These are phyloP conservation scores for Danionella cerebrum DNA, from an alignment of 2,113 vertebrate genomes.

Conservation along the genomic window DNA sequence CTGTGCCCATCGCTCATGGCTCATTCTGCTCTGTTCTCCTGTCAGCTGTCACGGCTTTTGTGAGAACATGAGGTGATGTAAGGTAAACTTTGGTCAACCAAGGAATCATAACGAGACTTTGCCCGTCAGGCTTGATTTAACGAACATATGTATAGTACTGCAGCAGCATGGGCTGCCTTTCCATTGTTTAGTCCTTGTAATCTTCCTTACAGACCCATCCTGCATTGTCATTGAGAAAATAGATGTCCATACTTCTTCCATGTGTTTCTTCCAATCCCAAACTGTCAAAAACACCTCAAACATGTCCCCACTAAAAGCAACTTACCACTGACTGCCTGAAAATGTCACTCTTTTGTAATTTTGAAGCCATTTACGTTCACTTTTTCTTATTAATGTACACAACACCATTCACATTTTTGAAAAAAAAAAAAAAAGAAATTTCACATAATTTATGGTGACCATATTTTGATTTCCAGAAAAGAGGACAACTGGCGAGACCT, in stretches of 20 bases:
- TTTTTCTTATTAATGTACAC: too few relatives aligned
- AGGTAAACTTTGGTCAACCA: constrained; percentile 36
- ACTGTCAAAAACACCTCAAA: constrained; percentile 14
- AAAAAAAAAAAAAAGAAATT: too few relatives aligned
- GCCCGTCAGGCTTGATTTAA: constrained; percentile 36
- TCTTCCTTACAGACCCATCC: neutral
- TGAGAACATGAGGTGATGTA: constrained; percentile 28
- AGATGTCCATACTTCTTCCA: constrained; percentile 18
- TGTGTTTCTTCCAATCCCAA: constrained; percentile 11
- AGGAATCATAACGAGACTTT: constrained; percentile 30
- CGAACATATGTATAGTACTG: neutral
- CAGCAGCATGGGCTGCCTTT: neutral
- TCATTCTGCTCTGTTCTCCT: constrained; percentile 25
- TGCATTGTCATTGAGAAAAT: neutral
- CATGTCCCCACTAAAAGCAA: constrained; percentile 14
- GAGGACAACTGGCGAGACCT: too few relatives aligned
- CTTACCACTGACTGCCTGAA: too few relatives aligned
- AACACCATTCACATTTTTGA: too few relatives aligned
- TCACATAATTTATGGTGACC: too few relatives aligned
- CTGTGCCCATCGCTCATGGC: neutral
- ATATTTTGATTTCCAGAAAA: too few relatives aligned
- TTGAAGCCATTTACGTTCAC: too few relatives aligned
- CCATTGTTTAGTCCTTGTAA: constrained; percentile 4
- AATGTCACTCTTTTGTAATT: too few relatives aligned
- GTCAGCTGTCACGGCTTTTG: constrained; percentile 26